Conservation (phyloP, 2,888 invertebrate species). For the Tuta absoluta region DNA sequence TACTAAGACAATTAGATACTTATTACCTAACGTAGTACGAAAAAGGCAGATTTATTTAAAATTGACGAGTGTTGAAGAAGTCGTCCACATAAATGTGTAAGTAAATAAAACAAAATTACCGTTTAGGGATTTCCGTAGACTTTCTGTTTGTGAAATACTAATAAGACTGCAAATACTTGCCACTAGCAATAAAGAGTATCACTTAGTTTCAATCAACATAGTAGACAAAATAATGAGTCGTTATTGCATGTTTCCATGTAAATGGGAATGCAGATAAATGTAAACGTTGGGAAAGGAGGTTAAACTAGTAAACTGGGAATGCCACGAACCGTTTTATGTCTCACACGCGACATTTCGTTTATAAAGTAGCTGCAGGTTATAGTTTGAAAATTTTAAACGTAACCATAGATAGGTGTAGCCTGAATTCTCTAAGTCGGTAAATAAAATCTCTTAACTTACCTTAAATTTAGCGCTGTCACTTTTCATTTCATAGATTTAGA, state of each 20-base stretch:
- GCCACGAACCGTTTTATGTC: slow-evolving; percentile 19
- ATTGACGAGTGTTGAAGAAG: too few relatives aligned
- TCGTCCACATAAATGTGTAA: too few relatives aligned
- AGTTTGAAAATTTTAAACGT: neutral
- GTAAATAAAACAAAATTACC: too few relatives aligned
- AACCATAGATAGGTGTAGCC: too few relatives aligned
- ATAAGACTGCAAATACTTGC: neutral
- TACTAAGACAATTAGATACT: too few relatives aligned
- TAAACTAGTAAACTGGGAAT: slow-evolving; percentile 24
- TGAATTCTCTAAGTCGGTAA: too few relatives aligned
- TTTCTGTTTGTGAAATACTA: neutral
- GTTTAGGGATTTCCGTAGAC: too few relatives aligned
- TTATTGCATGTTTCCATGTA: slow-evolving; percentile 14
- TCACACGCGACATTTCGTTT: slow-evolving; percentile 21
- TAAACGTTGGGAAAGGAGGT: slow-evolving; percentile 20
- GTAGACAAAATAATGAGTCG: neutral
- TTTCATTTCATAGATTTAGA: too few relatives aligned
- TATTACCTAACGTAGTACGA: too few relatives aligned
- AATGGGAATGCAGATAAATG: slow-evolving; percentile 21
- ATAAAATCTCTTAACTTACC: too few relatives aligned
- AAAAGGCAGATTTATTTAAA: too few relatives aligned
- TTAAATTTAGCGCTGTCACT: too few relatives aligned
- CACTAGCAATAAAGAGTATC: neutral
- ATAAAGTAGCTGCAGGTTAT: slow-evolving; percentile 8
- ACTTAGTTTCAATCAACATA: slow-evolving; percentile 8